Percentiles rank a stretch among this genome's conserved stretches.
Evolutionary conservation across 2,113 vertebrate species (phyloP).

Genomic region (Labeo rohita): DNA sequence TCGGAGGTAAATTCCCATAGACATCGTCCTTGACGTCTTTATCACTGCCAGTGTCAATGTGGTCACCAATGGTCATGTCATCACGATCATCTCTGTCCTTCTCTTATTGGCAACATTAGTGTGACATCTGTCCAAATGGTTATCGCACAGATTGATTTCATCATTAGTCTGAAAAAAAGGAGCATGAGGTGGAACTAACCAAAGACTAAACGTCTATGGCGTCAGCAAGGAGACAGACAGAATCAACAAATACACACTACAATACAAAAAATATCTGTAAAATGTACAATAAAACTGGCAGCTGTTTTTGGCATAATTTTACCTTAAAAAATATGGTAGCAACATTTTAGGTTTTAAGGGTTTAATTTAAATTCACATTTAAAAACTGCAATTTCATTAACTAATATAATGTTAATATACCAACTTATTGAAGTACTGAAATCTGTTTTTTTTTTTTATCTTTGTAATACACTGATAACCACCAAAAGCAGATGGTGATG

Average conservation of each 20-base stretch:
- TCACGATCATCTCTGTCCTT: constrained; percentile 41
- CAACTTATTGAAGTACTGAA: too few species aligned
- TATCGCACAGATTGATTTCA: constrained; percentile 38
- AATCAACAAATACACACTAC: neutral
- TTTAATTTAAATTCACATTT: too few species aligned
- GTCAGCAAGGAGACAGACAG: neutral
- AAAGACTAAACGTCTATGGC: neutral
- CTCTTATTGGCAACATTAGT: constrained; percentile 50
- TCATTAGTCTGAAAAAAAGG: neutral
- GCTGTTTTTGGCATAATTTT: too few species aligned
- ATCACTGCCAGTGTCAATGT: constrained; percentile 47
- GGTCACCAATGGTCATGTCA: constrained; percentile 36
- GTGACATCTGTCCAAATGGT: constrained; percentile 50
- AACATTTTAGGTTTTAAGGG: too few species aligned
- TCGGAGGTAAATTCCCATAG: constrained; percentile 28
- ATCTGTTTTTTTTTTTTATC: too few species aligned
- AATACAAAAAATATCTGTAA: too few species aligned
- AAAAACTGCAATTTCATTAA: too few species aligned
- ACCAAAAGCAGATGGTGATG: too few species aligned
- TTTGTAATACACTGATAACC: too few species aligned
- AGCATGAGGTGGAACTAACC: constrained; percentile 5
- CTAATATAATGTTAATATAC: too few species aligned
- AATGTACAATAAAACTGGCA: too few species aligned
- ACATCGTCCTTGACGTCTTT: constrained; percentile 35
- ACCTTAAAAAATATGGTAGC: too few species aligned